phyloP scores from a whole-genome alignment of 2,888 invertebrate genomes.

The Nomada goodeniana region DNA sequence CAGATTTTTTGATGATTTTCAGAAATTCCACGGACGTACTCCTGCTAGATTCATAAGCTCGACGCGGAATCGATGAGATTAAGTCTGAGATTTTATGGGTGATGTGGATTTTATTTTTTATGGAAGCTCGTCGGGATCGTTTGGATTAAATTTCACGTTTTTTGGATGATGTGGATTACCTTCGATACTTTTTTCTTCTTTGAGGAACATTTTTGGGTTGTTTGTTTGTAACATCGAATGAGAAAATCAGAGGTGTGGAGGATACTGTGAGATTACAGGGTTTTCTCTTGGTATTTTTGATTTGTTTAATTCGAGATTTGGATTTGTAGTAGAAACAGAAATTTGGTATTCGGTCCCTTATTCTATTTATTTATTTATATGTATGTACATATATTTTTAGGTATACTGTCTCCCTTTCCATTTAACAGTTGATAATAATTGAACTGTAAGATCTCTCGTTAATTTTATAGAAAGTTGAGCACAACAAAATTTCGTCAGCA shows the following conservation, averaged over 20 bases:
- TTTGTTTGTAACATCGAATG: neutral
- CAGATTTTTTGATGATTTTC: neutral
- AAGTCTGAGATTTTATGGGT: neutral
- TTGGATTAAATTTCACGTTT: too few species aligned
- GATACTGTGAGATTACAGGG: too few species aligned
- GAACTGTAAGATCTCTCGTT: neutral
- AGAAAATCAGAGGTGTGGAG: neutral
- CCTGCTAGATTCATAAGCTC: neutral
- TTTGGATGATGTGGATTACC: too few species aligned
- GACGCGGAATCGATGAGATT: neutral
- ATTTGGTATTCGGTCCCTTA: too few species aligned
- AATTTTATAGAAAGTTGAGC: neutral
- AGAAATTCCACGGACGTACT: neutral
- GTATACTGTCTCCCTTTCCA: neutral
- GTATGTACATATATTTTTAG: neutral
- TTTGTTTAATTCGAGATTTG: too few species aligned
- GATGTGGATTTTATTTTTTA: too few species aligned
- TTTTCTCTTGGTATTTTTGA: too few species aligned
- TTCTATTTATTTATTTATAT: too few species aligned
- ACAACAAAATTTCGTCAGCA: neutral
- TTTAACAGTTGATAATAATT: neutral
- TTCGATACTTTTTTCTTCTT: too few species aligned
- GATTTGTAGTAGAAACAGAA: too few species aligned
- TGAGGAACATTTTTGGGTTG: neutral
- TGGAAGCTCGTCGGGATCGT: too few species aligned